Evolutionary conservation across 1,140 invertebrate species (phyloP).

Genomic region (Trachymyrmex cornetzi): DNA sequence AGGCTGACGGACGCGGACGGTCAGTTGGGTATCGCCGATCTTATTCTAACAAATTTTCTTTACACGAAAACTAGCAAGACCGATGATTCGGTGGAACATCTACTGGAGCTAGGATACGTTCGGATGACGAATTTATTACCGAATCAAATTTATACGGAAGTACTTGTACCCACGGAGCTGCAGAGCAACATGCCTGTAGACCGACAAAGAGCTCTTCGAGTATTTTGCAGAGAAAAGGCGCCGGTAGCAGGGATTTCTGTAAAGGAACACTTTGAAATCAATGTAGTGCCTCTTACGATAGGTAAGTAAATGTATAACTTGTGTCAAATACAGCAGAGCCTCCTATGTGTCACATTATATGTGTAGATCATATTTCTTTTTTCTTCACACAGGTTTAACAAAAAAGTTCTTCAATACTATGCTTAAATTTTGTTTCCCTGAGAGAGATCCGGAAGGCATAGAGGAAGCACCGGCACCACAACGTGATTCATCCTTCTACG

Average conservation of each 20-base stretch:
- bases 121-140: conserved; percentile 98
- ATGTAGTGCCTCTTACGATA: conserved; percentile 97
- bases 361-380: conserved; percentile 72
- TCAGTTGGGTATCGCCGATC: conserved; percentile 98
- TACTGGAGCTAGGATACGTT: conserved; percentile 98
- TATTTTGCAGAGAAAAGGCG: conserved; percentile 96
- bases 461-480: conserved; percentile 89
- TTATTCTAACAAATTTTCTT: conserved; percentile 98
- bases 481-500: conserved; percentile 96
- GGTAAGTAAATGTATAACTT: conserved; percentile 86
- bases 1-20: conserved; percentile 98
- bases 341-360: not conserved
- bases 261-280: conserved; percentile 99
- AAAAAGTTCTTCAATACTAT: conserved; percentile 99
- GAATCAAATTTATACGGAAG: conserved; percentile 97
- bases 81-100: conserved; percentile 98
- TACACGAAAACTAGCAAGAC: conserved; percentile 99
- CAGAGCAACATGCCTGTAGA: conserved; percentile 96
- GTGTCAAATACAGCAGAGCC: not conserved
- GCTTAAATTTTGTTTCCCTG: conserved; percentile 99
- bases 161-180: conserved; percentile 95
- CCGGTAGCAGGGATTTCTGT: conserved; percentile 99
- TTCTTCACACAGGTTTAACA: conserved; percentile 90
- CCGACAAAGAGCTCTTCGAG: conserved; percentile 92
- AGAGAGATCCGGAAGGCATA: conserved; percentile 94